Evolutionary conservation across 2,797 vertebrate genomes (phyloP).

Genomic region (Antrozous pallidus): DNA sequence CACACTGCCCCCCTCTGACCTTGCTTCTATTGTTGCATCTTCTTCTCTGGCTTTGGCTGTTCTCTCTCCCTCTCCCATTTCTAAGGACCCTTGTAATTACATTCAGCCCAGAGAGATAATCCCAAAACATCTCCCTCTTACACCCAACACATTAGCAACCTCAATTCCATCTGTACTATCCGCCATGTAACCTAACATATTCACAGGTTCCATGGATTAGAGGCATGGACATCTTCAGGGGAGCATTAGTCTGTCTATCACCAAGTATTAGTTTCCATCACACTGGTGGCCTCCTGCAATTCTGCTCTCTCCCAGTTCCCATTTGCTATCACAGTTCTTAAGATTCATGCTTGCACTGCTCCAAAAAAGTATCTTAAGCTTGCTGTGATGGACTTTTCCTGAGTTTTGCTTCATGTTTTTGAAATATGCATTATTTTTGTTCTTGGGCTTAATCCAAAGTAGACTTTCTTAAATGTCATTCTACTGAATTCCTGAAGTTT

Average conservation of each 20-base stretch:
- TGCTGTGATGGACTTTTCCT: neutral
- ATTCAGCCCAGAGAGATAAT: neutral
- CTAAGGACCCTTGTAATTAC: neutral
- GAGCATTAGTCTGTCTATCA: neutral
- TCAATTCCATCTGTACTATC: neutral
- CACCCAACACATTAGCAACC: neutral
- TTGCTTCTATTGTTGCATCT: neutral
- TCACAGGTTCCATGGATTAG: neutral
- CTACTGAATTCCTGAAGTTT: neutral
- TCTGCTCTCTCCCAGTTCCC: neutral
- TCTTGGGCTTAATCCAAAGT: neutral
- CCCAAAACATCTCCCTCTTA: neutral
- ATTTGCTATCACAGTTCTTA: neutral
- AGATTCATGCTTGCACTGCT: neutral
- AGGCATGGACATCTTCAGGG: neutral
- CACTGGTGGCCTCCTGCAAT: neutral
- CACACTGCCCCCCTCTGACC: neutral
- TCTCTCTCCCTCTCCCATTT: neutral
- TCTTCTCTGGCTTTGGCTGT: neutral
- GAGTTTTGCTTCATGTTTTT: neutral
- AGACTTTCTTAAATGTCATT: neutral
- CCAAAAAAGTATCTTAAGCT: neutral
- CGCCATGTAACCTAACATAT: neutral
- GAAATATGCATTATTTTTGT: neutral
- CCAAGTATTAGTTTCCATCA: neutral